Evolutionary conservation across 53 echinoderm and acorn worm genomes (phyloP).

Genomic region (Stichopus horrens): DNA sequence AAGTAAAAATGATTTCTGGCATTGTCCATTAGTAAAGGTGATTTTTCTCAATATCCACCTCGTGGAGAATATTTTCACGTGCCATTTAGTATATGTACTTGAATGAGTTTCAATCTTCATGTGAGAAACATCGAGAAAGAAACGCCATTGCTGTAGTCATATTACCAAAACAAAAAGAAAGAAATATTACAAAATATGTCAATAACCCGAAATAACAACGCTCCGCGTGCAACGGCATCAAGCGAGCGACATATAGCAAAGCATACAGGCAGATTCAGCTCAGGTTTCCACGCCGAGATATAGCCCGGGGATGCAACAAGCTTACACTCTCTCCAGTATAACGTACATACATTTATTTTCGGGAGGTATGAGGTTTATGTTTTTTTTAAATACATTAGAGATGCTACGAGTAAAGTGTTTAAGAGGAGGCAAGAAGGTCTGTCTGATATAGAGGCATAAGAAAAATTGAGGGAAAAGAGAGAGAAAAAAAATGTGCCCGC

Average conservation of each 20-base stretch:
- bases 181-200: not conserved
- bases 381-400: constrained; percentile 40
- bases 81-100: no score
- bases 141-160: not conserved
- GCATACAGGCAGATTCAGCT: not conserved
- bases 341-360: not conserved
- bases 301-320: constrained; percentile 8
- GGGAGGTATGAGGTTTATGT: constrained; percentile 10
- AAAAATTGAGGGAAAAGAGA: not conserved
- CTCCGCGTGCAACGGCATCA: not conserved
- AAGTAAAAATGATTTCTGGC: no score
- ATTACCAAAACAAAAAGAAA: not conserved
- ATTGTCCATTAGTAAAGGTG: no score
- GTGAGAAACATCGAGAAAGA: no score
- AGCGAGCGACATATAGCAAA: not conserved
- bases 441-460: not conserved
- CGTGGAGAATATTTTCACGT: no score
- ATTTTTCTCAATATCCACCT: no score
- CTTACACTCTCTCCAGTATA: not conserved
- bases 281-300: not conserved
- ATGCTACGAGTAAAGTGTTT: constrained; percentile 15
- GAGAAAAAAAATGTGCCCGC: not conserved
- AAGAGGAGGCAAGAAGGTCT: constrained; percentile 9
- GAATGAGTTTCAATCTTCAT: no score
- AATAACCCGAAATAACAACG: not conserved